Evolutionary conservation across 1,140 invertebrate genomes (phyloP).

Genomic region (Drosophila micromelanica): DNA sequence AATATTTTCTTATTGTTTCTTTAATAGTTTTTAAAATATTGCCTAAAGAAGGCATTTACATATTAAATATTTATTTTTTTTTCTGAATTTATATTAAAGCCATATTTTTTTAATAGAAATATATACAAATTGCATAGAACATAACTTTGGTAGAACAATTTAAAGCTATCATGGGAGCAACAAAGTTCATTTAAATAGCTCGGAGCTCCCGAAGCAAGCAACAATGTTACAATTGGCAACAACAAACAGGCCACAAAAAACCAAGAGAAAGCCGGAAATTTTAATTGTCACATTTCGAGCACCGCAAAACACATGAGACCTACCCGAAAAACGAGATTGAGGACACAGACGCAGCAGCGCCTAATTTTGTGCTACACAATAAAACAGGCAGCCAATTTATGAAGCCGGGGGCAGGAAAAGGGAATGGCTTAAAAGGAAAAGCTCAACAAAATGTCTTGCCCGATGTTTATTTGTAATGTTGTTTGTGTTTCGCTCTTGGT

Average conservation of each 20-base stretch:
- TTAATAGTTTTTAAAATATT: not conserved
- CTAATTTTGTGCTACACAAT: conserved; percentile 47
- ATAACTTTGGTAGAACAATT: not conserved
- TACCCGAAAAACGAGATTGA: not conserved
- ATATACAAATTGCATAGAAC: not conserved
- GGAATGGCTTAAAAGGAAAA: conserved; percentile 22
- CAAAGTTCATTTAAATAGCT: conserved; percentile 26
- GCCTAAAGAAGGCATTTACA: not conserved
- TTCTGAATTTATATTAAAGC: not conserved
- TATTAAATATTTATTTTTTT: not conserved
- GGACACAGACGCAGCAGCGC: conserved; percentile 2
- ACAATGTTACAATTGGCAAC: conserved; percentile 14
- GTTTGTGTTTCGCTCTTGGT: conserved; percentile 2
- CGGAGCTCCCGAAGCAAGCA: conserved; percentile 1
- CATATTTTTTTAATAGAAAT: not conserved
- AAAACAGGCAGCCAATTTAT: conserved; percentile 44
- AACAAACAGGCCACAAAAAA: conserved; percentile 1
- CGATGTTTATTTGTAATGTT: not conserved
- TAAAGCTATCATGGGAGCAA: conserved; percentile 4
- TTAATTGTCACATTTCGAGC: conserved; percentile 64
- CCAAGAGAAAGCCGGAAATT: conserved; percentile 22
- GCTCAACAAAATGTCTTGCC: conserved; percentile 3
- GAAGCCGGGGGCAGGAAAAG: not conserved
- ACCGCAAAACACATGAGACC: conserved; percentile 56
- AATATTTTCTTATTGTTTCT: not conserved